Percentiles rank a stretch among this genome's conserved stretches.
Conservation (phyloP, 1,140 invertebrate genomes). For the Zaprionus camerounensis region DNA sequence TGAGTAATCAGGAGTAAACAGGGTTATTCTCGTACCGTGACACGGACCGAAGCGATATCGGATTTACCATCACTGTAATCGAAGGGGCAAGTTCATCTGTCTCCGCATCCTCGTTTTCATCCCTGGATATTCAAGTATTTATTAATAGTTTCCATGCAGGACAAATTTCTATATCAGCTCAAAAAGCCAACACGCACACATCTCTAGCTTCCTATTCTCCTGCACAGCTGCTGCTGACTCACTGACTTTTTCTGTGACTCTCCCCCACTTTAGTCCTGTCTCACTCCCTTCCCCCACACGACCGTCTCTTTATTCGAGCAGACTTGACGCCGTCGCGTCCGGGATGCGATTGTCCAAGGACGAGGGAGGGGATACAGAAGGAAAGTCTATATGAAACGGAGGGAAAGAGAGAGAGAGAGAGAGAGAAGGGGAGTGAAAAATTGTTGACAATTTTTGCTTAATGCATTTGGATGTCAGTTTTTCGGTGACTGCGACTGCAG, state of each 20-base stretch:
- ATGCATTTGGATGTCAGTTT: constrained; percentile 77
- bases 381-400: constrained; percentile 4
- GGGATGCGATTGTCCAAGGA: constrained; percentile 53
- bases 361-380: constrained; percentile 6
- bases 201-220: constrained; percentile 13
- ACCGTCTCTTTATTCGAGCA: constrained; percentile 63
- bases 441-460: constrained; percentile 82
- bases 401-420: not conserved
- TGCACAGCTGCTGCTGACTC: constrained; percentile 34
- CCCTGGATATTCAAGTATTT: not conserved
- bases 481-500: constrained; percentile 53
- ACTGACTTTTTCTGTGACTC: constrained; percentile 31
- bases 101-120: not conserved
- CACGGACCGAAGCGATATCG: not conserved
- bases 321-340: constrained; percentile 73
- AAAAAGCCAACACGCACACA: constrained; percentile 11
- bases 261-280: not conserved
- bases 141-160: not conserved
- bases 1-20: not conserved
- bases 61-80: not conserved
- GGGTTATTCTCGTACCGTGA: constrained; percentile 11
- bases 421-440: constrained; percentile 49
- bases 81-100: not conserved
- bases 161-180: not conserved
- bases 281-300: not conserved